A percentile compares a stretch with the other conserved stretches of the same genome.
These are phyloP conservation scores for Serranus cabrilla DNA, from an alignment of 2,797 vertebrate genomes.

Conservation along the genomic window DNA sequence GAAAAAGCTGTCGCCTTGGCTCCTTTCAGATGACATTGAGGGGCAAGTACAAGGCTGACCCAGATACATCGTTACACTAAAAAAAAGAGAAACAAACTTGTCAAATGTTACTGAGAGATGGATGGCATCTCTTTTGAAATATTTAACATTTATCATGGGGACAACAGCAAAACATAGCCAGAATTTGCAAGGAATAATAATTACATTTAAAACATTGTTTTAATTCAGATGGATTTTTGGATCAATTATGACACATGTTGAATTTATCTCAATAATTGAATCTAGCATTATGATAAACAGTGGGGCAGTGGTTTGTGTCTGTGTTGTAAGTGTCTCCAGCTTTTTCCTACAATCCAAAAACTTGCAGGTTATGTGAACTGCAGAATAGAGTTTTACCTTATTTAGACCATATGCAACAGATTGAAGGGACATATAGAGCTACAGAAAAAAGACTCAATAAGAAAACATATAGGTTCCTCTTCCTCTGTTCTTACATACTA, in stretches of 20 bases:
- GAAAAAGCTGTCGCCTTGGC: conserved; percentile 70
- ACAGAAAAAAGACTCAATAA: neutral
- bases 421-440: neutral
- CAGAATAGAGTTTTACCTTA: neutral
- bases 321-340: neutral
- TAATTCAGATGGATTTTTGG: neutral
- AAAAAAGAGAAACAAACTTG: conserved; percentile 42
- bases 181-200: conserved; percentile 7
- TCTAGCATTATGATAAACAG: neutral
- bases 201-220: conserved; percentile 11
- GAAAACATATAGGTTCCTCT: neutral
- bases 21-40: conserved; percentile 63
- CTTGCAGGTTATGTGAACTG: neutral
- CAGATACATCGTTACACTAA: conserved; percentile 45
- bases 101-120: conserved; percentile 29
- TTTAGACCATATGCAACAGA: neutral
- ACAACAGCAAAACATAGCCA: neutral
- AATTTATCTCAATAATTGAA: neutral
- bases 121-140: conserved; percentile 21
- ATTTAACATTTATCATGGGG: conserved; percentile 12
- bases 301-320: neutral
- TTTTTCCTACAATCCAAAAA: neutral
- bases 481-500: neutral
- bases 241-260: neutral
- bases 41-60: conserved; percentile 55